Conservation (phyloP, 2,797 vertebrate species). For the Sebastes steindachneri region DNA sequence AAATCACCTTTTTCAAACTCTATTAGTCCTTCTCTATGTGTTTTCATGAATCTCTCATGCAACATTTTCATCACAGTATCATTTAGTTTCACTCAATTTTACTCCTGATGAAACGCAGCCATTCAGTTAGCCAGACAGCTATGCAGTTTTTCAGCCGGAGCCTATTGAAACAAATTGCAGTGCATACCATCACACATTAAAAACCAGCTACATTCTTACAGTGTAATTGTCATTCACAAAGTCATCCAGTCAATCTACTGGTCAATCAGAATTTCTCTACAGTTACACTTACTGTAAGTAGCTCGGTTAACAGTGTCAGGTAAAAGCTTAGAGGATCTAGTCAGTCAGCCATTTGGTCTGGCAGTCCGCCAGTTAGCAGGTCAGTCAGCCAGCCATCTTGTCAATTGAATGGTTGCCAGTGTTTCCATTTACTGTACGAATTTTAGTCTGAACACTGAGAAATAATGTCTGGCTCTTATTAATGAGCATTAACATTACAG, state of each 20-base stretch:
- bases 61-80: background rate
- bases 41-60: background rate
- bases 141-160: background rate
- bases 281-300: constrained; percentile 34
- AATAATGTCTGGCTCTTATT: constrained; percentile 47
- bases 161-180: background rate
- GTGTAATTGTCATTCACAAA: constrained; percentile 25
- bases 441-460: constrained; percentile 49
- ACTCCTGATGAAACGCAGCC: background rate
- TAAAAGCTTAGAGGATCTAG: constrained; percentile 35
- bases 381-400: constrained; percentile 32
- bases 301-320: constrained; percentile 37
- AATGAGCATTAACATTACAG: constrained; percentile 45
- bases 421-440: constrained; percentile 55
- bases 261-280: constrained; percentile 21
- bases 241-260: constrained; percentile 9
- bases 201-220: background rate
- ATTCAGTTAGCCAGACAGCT: background rate
- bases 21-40: background rate
- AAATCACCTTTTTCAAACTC: background rate
- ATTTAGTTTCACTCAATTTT: background rate
- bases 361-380: constrained; percentile 34
- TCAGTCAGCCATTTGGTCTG: constrained; percentile 40
- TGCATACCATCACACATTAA: background rate
- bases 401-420: constrained; percentile 57